Conservation (phyloP, 1,140 invertebrate species). For the Parapsyche elsis region DNA sequence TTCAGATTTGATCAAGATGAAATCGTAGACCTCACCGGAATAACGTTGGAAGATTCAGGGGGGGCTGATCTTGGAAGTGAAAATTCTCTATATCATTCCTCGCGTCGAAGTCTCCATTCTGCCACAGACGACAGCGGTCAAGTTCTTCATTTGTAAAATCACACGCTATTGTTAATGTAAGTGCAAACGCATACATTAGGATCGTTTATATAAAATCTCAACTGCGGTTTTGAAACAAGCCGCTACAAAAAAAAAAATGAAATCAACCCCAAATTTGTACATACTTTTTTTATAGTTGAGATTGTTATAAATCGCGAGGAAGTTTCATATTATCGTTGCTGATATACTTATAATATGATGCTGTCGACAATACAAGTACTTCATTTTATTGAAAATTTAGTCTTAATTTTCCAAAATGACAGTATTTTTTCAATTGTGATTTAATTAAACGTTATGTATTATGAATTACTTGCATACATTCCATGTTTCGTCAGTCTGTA, state of each 20-base stretch:
- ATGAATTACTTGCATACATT: slow-evolving; percentile 10
- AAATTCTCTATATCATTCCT: slow-evolving; percentile 43
- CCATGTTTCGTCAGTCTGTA: neutral
- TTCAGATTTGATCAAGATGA: slow-evolving; percentile 64
- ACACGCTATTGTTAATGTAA: neutral
- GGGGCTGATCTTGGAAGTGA: slow-evolving; percentile 51
- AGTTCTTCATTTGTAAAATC: slow-evolving; percentile 62
- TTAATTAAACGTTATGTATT: slow-evolving; percentile 3
- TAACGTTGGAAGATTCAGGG: slow-evolving; percentile 62
- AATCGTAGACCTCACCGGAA: slow-evolving; percentile 65
- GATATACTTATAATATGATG: neutral
- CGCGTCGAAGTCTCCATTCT: slow-evolving; percentile 50
- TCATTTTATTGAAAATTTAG: neutral
- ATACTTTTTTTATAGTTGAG: slow-evolving; percentile 3
- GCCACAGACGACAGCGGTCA: slow-evolving; percentile 64
- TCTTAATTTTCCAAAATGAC: neutral
- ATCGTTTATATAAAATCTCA: slow-evolving; percentile 26
- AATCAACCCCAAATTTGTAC: neutral
- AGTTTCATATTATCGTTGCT: neutral
- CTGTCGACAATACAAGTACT: neutral
- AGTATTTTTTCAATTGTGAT: slow-evolving; percentile 30
- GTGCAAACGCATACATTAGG: neutral
- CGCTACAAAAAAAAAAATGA: too few species aligned
- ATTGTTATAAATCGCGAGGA: neutral
- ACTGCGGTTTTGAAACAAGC: slow-evolving; percentile 16